A percentile compares a stretch with the other conserved stretches of the same genome.
phyloP scores from a whole-genome alignment of 2,888 invertebrate genomes.

The Rhaphigaster nebulosa region DNA sequence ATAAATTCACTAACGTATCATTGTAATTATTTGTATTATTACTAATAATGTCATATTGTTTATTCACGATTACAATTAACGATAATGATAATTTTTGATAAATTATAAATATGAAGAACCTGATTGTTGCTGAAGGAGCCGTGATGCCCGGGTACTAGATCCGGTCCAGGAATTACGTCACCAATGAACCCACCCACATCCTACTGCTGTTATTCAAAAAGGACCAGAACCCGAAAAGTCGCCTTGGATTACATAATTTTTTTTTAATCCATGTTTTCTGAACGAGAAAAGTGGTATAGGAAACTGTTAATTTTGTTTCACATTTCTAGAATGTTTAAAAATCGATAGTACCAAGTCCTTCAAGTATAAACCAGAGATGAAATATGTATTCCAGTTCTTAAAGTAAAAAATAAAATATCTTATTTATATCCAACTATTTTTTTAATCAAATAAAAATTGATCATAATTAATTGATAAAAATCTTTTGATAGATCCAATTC shows the following conservation, averaged over 20 bases:
- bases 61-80: neutral
- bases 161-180: conserved; percentile 24
- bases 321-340: neutral
- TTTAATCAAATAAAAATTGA: too few relatives aligned
- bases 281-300: neutral
- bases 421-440: too few relatives aligned
- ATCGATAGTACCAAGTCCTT: too few relatives aligned
- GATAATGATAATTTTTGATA: neutral
- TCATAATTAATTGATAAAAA: too few relatives aligned
- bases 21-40: too few relatives aligned
- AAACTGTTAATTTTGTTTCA: neutral
- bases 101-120: neutral
- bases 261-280: neutral
- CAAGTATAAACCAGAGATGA: too few relatives aligned
- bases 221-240: neutral
- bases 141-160: neutral
- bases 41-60: neutral
- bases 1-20: too few relatives aligned
- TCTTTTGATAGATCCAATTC: too few relatives aligned
- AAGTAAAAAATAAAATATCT: too few relatives aligned
- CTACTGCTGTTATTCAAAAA: conserved; percentile 18
- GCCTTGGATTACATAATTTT: neutral
- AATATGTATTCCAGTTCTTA: too few relatives aligned
- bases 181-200: conserved; percentile 23
- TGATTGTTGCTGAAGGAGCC: neutral